Evolutionary conservation across 2,888 invertebrate genomes (phyloP), one percentile per base, ranked within the genome.

Genomic region (Limnephilus lunatus): DNA sequence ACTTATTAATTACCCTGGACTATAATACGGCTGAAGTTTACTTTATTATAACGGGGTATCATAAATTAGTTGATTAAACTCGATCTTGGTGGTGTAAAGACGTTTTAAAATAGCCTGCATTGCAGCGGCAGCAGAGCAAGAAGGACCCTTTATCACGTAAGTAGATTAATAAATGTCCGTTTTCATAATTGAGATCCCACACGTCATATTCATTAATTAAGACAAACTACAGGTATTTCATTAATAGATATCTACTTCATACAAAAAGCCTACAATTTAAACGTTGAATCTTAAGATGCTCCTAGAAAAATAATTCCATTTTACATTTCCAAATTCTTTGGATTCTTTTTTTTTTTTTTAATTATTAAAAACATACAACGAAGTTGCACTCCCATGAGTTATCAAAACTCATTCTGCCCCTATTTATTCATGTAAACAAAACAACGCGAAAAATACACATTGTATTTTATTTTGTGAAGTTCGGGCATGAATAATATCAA

Each of bases 1-100:
- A 83, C 83, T 83, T 83, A 83, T 83, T 83, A 83, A 83, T 83
- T 83, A 35, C 83, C 35, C 9, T 11, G 83, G 83, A 83, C 35
- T 35, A 83, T 35, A 83, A 83, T 83, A 83, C 83, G 35, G 83
- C 35, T 39, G 31, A 83, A 15, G 35, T 68, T 68, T 68, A 35
- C 83, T 83, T 35, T 83, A 35, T 35, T 39, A 32, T 25, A 32
- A 15, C 9, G 83, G 35, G 32, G 32, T 31, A 14, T 83, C 83
- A 15, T 83, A 83, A 32, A 35, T 83, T 32, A 32, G 83, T 68
- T 25, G 68, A 68, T 68, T 68, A 68, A 68, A n/a, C 32, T 25
- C 32, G 35, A 9, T 83, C 39, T 35, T 35, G 83, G 25, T 83
- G 19, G 35, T 35, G 35, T 25, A 35, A 9, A 35, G 83, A 35